phyloP scores from a whole-genome alignment of 2,113 vertebrate genomes.

The Deroptyus accipitrinus region DNA sequence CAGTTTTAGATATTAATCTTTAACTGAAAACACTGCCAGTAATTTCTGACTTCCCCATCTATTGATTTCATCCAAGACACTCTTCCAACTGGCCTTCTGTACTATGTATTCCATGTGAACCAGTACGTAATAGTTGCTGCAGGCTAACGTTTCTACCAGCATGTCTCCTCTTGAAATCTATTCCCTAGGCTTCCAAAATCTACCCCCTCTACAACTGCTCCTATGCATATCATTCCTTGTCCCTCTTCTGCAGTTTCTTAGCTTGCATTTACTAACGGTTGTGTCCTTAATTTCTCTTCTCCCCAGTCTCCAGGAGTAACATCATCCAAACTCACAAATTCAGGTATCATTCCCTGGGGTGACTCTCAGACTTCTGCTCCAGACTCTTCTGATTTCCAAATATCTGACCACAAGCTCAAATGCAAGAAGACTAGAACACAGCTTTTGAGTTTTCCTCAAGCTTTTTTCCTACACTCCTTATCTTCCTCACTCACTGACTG shows the following conservation, averaged over 20 bases:
- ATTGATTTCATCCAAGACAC: not conserved
- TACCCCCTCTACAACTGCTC: not conserved
- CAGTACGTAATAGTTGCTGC: not conserved
- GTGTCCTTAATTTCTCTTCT: not conserved
- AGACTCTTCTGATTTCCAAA: not conserved
- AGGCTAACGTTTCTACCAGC: not conserved
- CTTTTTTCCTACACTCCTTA: not conserved
- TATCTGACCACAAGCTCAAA: not conserved
- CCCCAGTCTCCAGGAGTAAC: not conserved
- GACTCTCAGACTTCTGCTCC: not conserved
- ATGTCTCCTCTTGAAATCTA: not conserved
- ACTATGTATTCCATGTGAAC: not conserved
- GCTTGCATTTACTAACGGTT: not conserved
- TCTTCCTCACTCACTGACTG: not conserved
- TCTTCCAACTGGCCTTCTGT: not conserved
- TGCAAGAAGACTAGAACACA: not conserved
- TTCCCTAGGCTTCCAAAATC: not conserved
- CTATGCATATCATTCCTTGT: not conserved
- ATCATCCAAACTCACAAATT: not conserved
- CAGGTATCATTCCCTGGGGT: not conserved
- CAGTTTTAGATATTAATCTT: not conserved
- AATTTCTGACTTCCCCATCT: not conserved
- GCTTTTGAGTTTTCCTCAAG: not conserved
- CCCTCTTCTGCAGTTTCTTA: not conserved
- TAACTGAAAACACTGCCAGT: not conserved